A percentile compares a stretch with the other conserved stretches of the same genome.
phyloP scores from a whole-genome alignment of 1,140 invertebrate genomes.

The Goniozus legneri region DNA sequence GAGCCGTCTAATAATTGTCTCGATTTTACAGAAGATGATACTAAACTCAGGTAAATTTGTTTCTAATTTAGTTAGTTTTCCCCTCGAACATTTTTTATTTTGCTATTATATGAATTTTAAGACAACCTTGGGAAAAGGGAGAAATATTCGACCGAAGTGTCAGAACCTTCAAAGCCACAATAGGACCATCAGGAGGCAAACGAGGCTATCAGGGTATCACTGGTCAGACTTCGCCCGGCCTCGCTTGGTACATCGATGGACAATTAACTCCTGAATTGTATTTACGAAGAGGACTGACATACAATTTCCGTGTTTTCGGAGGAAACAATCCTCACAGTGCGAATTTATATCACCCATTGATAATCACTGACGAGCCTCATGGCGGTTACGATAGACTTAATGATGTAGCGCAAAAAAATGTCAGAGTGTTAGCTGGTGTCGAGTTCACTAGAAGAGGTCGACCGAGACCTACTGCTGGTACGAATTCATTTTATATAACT shows the following conservation, averaged over 20 bases:
- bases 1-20: constrained; percentile 67
- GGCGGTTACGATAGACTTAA: constrained; percentile 76
- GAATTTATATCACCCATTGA: constrained; percentile 86
- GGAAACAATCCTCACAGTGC: constrained; percentile 88
- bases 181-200: constrained; percentile 78
- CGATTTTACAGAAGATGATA: constrained; percentile 59
- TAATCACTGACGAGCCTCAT: constrained; percentile 82
- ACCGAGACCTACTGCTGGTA: constrained; percentile 71
- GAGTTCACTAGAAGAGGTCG: constrained; percentile 77
- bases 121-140: constrained; percentile 70
- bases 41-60: constrained; percentile 35
- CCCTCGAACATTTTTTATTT: no score
- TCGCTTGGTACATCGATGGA: constrained; percentile 86
- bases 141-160: constrained; percentile 76
- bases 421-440: constrained; percentile 81
- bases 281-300: constrained; percentile 79
- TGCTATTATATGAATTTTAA: no score
- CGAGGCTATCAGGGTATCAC: constrained; percentile 77
- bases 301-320: constrained; percentile 77
- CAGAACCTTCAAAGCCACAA: constrained; percentile 69
- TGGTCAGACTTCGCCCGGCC: constrained; percentile 61
- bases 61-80: no score
- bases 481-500: no score
- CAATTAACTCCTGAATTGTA: constrained; percentile 82
- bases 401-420: constrained; percentile 67